Evolutionary conservation across 2,888 invertebrate species (phyloP), one percentile per base, ranked within the genome.

Genomic region (Hanleya hanleyi): DNA sequence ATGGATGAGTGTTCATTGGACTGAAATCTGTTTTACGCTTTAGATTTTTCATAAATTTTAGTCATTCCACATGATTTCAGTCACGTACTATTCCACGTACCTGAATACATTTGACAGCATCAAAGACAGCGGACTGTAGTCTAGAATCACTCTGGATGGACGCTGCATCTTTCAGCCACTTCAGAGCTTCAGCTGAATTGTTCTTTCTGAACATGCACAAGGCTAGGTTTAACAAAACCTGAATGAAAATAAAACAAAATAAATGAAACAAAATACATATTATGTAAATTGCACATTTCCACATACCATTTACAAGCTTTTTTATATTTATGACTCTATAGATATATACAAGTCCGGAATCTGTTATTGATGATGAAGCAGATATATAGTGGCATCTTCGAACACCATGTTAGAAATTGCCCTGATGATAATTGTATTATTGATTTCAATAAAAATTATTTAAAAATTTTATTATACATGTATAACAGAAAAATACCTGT

Each of bases 201-300:
- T 7, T 18, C 22, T 41, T 41, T 41, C 47, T 2, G 22, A 18
- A 47, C 47, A 2, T n/a, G 22, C 47, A 47, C 15, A 70, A 9
- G 6, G 65, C 66, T 51, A 66, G 66, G 37, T 70, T 70, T 18
- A 50, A 41, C 70, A 66, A 50, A 9, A 70, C 66, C 70, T 70
- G 22, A 47, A 47, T 47, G 22, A 4, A 47, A 5, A n/a, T 4
- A 47, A 22, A n/a, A 22, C 22, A 5, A 7, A 2, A n/a, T 18
- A n/a, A 47, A 47, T 47, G 22, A 18, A 5, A 7, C 47, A 47
- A 47, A 47, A 7, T 7, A 47, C 7, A 18, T n/a, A 47, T n/a
- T 5, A 47, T 47, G 7, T 2, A 47, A 47, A 47, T n/a, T n/a
- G n/a, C n/a, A n/a, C n/a, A n/a, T n/a, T n/a, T n/a, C n/a, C n/a